Conservation (phyloP, 2,888 invertebrate genomes). For the Apoda limacodes region DNA sequence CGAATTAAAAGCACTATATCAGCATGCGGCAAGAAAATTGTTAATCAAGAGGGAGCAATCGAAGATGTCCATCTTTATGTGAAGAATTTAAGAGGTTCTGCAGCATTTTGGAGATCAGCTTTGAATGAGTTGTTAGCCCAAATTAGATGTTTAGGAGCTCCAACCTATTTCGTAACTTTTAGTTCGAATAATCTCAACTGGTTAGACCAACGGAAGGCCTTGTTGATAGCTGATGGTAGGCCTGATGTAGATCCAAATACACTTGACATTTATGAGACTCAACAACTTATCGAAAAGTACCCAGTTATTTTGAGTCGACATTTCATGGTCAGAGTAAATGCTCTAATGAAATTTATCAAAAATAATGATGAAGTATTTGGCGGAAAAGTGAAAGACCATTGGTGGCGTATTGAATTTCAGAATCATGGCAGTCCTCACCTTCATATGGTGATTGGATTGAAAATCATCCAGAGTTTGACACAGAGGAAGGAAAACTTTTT, state of each 20-base stretch:
- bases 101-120: constrained; percentile 18
- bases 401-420: constrained; percentile 19
- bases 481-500: constrained; percentile 10
- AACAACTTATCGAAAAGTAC: constrained; percentile 12
- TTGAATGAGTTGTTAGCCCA: constrained; percentile 22
- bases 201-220: constrained; percentile 20
- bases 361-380: constrained; percentile 15
- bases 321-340: constrained; percentile 15
- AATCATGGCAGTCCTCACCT: constrained; percentile 19
- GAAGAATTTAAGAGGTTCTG: constrained; percentile 16
- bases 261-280: constrained; percentile 13
- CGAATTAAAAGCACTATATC: constrained; percentile 10
- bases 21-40: constrained; percentile 7
- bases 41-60: constrained; percentile 1
- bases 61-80: constrained; percentile 6
- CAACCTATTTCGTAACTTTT: constrained; percentile 22
- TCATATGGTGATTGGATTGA: constrained; percentile 18
- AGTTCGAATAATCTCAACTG: constrained; percentile 23
- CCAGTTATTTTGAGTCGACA: constrained; percentile 16
- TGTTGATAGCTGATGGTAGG: constrained; percentile 20
- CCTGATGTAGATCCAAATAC: constrained; percentile 11
- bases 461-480: constrained; percentile 10
- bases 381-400: constrained; percentile 15
- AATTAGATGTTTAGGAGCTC: constrained; percentile 24
- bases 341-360: constrained; percentile 15